These are phyloP conservation scores for Holacanthella duospinosa DNA, from an alignment of 2,888 invertebrate species.

Conservation along the genomic window DNA sequence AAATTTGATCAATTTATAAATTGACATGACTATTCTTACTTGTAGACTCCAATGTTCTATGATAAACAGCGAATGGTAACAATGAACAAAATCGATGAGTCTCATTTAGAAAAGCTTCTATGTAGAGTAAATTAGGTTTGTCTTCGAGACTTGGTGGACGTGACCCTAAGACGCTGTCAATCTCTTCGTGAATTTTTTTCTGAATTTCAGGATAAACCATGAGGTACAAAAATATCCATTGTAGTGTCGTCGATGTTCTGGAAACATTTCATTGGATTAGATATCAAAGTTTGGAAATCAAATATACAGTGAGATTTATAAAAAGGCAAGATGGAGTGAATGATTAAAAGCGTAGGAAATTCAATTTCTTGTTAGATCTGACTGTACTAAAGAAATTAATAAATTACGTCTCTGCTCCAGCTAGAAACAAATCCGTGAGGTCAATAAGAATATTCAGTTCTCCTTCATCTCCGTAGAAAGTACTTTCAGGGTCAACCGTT, in stretches of 20 bases:
- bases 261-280: too few relatives aligned
- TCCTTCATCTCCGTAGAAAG: slow-evolving; percentile 36
- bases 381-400: too few relatives aligned
- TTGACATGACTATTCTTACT: slow-evolving; percentile 16
- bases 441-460: slow-evolving; percentile 33
- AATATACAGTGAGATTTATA: too few relatives aligned
- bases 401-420: slow-evolving; percentile 34
- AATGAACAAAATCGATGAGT: slow-evolving; percentile 38
- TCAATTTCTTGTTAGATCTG: background rate
- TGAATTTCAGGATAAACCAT: slow-evolving; percentile 37
- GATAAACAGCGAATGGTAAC: slow-evolving; percentile 35
- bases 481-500: slow-evolving; percentile 28
- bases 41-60: slow-evolving; percentile 29
- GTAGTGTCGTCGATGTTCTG: slow-evolving; percentile 25
- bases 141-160: slow-evolving; percentile 38
- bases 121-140: slow-evolving; percentile 38
- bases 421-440: slow-evolving; percentile 35
- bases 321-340: too few relatives aligned
- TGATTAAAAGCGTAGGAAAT: too few relatives aligned
- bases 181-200: slow-evolving; percentile 33
- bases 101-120: slow-evolving; percentile 39
- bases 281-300: too few relatives aligned
- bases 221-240: slow-evolving; percentile 37
- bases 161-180: slow-evolving; percentile 28
- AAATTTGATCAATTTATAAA: slow-evolving; percentile 5